Evolutionary conservation across 1,140 invertebrate genomes (phyloP), one percentile per base, ranked within the genome.

Genomic region (Marisa cornuarietis): DNA sequence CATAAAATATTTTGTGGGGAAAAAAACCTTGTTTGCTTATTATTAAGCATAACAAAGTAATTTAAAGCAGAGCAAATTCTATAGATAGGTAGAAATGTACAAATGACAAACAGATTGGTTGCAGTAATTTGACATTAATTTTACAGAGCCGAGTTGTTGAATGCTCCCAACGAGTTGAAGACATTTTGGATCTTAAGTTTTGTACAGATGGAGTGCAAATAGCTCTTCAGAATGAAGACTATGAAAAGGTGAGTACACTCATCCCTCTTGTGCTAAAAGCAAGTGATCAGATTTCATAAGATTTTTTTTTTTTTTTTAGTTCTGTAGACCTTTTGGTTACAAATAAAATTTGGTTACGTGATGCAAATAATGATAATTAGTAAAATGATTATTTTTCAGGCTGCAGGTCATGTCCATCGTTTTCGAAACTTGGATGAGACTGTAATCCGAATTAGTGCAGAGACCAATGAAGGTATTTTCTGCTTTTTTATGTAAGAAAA

Each of bases 341-440:
- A 42, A 42, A 42, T 42, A 42, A 42, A 42, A 42, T 42, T 42
- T 42, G 31, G 31, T 42, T 42, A 42, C 31, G 6, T 42, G 6
- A 42, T 42, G 42, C 14, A n/a, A 71, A 71, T 26, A 20, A 71
- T 65, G 63, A 20, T 65, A 24, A 65, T 65, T 65, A 42, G 31
- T 42, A 42, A 58, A 11, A 58, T 58, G 11, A 18, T 14, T 58
- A 4, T 18, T 76, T 66, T 22, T 20, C 95, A 98, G 92, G 98
- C 97, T 81, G 97, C 98, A 26, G 96, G 94, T 22, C 97, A 99
- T 90, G 95, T 99, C 71, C 96, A 98, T 87, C 93, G 98, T 71
- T 99, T 98, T 91, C 92, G 99, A 51, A 95, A 95, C 74, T 96
- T 99, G 93, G 98, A 99, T 92, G 96, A 97, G 87, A 94, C 95